phyloP scores from a whole-genome alignment of 2,888 invertebrate species.

The Ennomos fuscantarius region DNA sequence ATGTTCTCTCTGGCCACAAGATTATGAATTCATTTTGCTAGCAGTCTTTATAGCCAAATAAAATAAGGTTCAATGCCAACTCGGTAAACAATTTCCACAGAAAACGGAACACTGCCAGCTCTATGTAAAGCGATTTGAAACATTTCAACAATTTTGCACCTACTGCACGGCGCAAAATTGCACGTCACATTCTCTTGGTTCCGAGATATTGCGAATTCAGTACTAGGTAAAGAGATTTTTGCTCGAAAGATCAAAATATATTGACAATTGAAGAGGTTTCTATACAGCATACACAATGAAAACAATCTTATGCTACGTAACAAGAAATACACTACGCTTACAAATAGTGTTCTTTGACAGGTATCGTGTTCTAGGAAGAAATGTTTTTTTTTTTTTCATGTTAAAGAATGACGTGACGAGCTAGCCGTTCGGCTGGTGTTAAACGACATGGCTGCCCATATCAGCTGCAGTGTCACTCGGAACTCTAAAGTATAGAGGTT shows the following conservation, averaged over 20 bases:
- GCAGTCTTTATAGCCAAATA: conserved; percentile 9
- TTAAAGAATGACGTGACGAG: too few species aligned
- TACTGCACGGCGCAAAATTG: conserved; percentile 23
- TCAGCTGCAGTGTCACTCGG: too few species aligned
- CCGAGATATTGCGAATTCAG: conserved; percentile 19
- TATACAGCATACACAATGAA: too few species aligned
- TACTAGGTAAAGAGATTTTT: conserved; percentile 25
- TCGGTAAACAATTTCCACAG: conserved; percentile 16
- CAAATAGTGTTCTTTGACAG: too few species aligned
- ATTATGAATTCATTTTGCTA: conserved; percentile 8
- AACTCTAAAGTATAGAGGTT: too few species aligned
- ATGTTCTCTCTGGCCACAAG: too few species aligned
- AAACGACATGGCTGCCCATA: too few species aligned
- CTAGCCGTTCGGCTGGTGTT: too few species aligned
- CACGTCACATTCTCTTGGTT: conserved; percentile 15
- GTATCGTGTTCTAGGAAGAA: too few species aligned
- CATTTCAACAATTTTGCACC: conserved; percentile 14
- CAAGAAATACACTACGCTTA: too few species aligned
- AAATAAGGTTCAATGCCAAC: conserved; percentile 9
- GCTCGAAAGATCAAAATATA: conserved; percentile 30
- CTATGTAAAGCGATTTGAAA: conserved; percentile 23
- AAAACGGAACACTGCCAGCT: conserved; percentile 12
- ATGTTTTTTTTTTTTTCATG: too few species aligned
- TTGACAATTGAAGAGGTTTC: conserved; percentile 17
- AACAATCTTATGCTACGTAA: too few species aligned